Base-by-base conservation (phyloP, 2,888 invertebrate species). In the Oscheius myriophilus region DNA sequence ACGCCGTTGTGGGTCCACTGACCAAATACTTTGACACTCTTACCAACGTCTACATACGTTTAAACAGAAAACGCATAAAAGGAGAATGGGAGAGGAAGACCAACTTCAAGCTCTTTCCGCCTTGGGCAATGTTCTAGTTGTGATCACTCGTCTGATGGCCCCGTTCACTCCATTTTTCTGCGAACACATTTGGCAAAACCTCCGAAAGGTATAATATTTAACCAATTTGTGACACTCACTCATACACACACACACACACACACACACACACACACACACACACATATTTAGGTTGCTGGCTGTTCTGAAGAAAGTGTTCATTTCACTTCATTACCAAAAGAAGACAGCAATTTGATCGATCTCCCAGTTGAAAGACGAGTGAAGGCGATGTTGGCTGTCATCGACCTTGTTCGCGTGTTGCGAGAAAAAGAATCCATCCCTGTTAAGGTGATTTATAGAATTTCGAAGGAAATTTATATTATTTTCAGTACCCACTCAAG, bases 1-100 rank as follows among this genome's bases (percentile, higher is more conserved):
- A 96, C 87, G 96, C 96, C 0, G 98, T 98, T 12, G 92, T 96
- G 11, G 96, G 96, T 0, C 90, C 92, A 65, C 89, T 99, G 51
- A 92, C 96, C 0, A 95, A 95, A 87, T 98, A 95, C 88, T 94
- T 98, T 78, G 96, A 97, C 86, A 93, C 96, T 86, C 90, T 98
- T 3, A 98, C 97, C 39, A 99, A 99, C 88, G 96, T 96, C 96
- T 98, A 97, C 87, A 95, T 98, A 39, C 90, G 97, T 74, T 93
- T 98, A 91, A 98, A 98, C 88, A 91, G 98, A 67, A 93, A 92
- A 82, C 90, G 98, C 62, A 91, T 98, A 71, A 97, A 96, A n/a
- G n/a, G n/a, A n/a, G n/a, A n/a, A n/a, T n/a, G n/a, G 93, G 94
- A 0, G 87, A 90, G 2, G 90, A 91, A 41, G 96, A 97, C 85